Evolutionary conservation across 2,797 vertebrate species (phyloP).

Genomic region (Echeneis naucrates): DNA sequence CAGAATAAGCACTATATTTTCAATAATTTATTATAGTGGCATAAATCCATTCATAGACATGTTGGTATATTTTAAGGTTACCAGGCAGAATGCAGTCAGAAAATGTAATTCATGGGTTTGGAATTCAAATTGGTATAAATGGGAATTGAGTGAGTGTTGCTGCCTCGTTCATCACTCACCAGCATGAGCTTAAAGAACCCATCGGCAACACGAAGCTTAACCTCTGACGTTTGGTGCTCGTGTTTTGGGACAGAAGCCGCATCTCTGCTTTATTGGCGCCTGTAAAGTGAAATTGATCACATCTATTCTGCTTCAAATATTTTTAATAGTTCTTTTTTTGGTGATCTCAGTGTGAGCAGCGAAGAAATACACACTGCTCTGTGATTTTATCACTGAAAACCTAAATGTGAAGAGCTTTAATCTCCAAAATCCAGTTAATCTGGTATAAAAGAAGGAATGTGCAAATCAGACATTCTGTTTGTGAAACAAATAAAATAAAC

Average conservation of each 20-base stretch:
- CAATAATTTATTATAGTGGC: no score
- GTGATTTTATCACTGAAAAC: neutral
- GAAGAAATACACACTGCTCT: no score
- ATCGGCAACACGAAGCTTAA: neutral
- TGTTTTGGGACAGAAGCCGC: neutral
- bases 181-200: neutral
- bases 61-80: neutral
- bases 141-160: neutral
- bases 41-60: neutral
- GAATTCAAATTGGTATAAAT: constrained; percentile 3
- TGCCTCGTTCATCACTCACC: neutral
- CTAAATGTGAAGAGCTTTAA: neutral
- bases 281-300: neutral
- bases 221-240: constrained; percentile 2
- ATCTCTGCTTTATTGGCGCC: neutral
- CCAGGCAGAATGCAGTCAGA: neutral
- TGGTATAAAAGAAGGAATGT: neutral
- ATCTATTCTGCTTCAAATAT: neutral
- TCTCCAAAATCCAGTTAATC: neutral
- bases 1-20: neutral
- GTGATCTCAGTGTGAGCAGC: no score
- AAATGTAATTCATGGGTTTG: neutral
- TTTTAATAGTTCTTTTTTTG: no score
- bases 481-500: constrained; percentile 7
- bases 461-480: neutral